These are phyloP conservation scores for Halichoerus grypus DNA, from an alignment of 2,113 vertebrate species.

Conservation along the genomic window DNA sequence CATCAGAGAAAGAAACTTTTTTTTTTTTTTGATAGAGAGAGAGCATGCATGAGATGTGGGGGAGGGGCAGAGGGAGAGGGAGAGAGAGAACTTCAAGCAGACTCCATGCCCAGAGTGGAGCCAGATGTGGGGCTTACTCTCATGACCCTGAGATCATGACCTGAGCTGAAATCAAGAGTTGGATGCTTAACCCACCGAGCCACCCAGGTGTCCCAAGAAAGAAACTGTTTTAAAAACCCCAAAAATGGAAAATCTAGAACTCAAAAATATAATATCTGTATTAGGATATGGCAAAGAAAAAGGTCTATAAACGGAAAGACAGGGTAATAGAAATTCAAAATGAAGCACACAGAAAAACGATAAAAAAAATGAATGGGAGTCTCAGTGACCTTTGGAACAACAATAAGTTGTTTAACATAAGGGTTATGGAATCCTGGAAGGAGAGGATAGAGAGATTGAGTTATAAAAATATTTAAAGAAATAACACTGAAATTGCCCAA, in stretches of 20 bases:
- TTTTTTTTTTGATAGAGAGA: neutral
- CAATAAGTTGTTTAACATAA: neutral
- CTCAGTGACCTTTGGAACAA: neutral
- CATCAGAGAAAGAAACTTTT: neutral
- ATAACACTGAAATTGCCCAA: neutral
- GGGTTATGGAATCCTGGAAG: neutral
- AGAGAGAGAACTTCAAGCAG: neutral
- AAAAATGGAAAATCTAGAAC: neutral
- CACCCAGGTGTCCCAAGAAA: too few species aligned
- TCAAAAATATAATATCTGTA: constrained; percentile 44
- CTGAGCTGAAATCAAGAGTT: too few species aligned
- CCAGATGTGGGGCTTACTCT: neutral
- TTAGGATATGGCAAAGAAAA: constrained; percentile 42
- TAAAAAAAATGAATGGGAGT: neutral
- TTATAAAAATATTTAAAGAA: constrained; percentile 53
- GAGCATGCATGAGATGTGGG: neutral
- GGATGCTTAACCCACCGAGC: too few species aligned
- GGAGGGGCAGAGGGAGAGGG: neutral
- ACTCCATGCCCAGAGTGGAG: neutral
- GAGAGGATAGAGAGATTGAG: neutral
- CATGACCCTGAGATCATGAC: too few species aligned
- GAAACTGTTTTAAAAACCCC: neutral
- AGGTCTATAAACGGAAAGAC: constrained; percentile 2
- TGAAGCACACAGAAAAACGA: neutral
- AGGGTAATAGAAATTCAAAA: constrained; percentile 20